A percentile compares a stretch with the other conserved stretches of the same genome.
These are phyloP conservation scores for Megathymus violae DNA, from an alignment of 1,140 invertebrate species.

Conservation along the genomic window DNA sequence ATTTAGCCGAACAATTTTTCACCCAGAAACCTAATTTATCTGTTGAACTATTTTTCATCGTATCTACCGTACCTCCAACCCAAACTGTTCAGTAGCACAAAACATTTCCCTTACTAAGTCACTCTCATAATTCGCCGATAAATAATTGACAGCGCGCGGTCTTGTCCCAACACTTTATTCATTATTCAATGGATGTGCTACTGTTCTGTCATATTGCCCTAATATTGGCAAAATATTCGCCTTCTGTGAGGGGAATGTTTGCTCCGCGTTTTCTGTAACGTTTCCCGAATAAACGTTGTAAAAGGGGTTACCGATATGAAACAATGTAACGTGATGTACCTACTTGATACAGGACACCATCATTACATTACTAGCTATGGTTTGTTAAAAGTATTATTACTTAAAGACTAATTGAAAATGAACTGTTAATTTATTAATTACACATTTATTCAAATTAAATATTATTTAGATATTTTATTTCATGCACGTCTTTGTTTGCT, in stretches of 20 bases:
- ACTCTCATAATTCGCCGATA: slow-evolving; percentile 76
- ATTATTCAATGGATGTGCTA: slow-evolving; percentile 75
- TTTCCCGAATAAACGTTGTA: slow-evolving; percentile 5
- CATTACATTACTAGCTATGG: too few relatives aligned
- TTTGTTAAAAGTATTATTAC: too few relatives aligned
- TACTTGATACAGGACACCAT: too few relatives aligned
- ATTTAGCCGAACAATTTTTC: too few relatives aligned
- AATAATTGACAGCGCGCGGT: slow-evolving; percentile 74
- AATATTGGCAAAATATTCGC: slow-evolving; percentile 76
- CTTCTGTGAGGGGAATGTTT: slow-evolving; percentile 63
- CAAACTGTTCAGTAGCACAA: slow-evolving; percentile 1
- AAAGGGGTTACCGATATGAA: slow-evolving; percentile 8
- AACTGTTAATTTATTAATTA: too few relatives aligned
- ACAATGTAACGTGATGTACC: neutral
- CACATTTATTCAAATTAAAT: too few relatives aligned
- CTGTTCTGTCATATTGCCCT: slow-evolving; percentile 79
- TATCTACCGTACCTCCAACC: too few relatives aligned
- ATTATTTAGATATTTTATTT: too few relatives aligned
- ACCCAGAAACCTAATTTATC: too few relatives aligned
- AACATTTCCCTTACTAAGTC: slow-evolving; percentile 42
- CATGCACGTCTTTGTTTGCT: too few relatives aligned
- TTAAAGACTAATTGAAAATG: too few relatives aligned
- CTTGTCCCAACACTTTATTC: slow-evolving; percentile 66
- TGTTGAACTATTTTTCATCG: too few relatives aligned
- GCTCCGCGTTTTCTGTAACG: slow-evolving; percentile 13